Percentiles rank a stretch among this genome's conserved stretches.
These are phyloP conservation scores for Lumbricus terrestris DNA, from an alignment of 2,888 invertebrate species.

Conservation along the genomic window DNA sequence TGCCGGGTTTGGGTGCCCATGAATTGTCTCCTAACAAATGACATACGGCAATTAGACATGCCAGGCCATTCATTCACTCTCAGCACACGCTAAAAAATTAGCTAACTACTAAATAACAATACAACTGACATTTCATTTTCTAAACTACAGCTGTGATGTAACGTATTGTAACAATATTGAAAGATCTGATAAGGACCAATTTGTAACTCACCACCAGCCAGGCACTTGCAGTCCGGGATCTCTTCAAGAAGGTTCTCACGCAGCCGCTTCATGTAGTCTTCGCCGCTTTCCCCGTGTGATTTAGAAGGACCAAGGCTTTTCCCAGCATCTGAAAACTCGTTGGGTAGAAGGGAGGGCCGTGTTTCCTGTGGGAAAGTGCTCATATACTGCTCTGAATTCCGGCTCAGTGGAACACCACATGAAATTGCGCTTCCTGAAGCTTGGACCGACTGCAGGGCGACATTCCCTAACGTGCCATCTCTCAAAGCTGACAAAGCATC, in stretches of 20 bases:
- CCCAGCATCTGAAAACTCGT: not conserved
- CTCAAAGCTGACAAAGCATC: not conserved
- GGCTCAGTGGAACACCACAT: not conserved
- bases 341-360: not conserved
- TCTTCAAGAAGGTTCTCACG: slow-evolving; percentile 75
- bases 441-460: not conserved
- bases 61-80: not conserved
- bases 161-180: not conserved
- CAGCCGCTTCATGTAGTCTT: slow-evolving; percentile 58
- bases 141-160: not conserved
- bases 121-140: not conserved
- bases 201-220: slow-evolving; percentile 70
- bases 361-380: not conserved
- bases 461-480: not conserved
- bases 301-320: not conserved
- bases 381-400: not conserved
- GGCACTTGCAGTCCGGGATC: slow-evolving; percentile 86
- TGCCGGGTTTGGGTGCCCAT: not conserved
- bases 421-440: not conserved
- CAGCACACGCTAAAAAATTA: not conserved
- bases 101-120: not conserved
- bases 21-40: slow-evolving; percentile 6
- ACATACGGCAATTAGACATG: not conserved
- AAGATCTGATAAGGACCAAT: not conserved
- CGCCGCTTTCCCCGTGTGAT: not conserved